A percentile compares a stretch with the other conserved stretches of the same genome.
Conservation (phyloP, 1,140 invertebrate species). For the Bombus ignitus region DNA sequence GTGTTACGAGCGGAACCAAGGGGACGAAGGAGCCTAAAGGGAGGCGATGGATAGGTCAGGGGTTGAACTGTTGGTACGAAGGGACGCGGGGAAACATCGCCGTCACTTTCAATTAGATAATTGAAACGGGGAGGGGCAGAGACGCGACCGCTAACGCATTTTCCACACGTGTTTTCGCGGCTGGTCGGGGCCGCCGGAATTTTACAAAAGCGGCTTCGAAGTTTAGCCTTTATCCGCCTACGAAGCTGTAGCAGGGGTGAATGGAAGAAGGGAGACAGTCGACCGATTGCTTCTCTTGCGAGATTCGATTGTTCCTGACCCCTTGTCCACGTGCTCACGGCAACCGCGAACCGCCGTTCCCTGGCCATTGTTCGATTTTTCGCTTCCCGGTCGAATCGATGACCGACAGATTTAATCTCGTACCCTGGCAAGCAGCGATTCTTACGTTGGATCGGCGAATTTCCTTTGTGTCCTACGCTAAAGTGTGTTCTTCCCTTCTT, state of each 20-base stretch:
- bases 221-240: conserved; percentile 27
- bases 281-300: conserved; percentile 36
- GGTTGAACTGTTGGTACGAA: background rate
- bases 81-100: conserved; percentile 1
- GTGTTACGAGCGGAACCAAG: conserved; percentile 15
- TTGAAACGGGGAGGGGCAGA: conserved; percentile 68
- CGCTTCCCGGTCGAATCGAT: background rate
- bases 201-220: conserved; percentile 68
- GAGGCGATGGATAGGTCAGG: conserved; percentile 15
- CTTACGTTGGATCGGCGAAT: background rate
- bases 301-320: conserved; percentile 52
- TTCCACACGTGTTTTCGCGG: conserved; percentile 63
- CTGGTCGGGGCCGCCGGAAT: conserved; percentile 61
- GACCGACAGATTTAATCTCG: conserved; percentile 40
- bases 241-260: background rate
- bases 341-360: conserved; percentile 14
- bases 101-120: conserved; percentile 77
- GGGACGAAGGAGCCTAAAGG: conserved; percentile 19
- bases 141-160: conserved; percentile 44
- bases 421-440: background rate
- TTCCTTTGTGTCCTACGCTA: conserved; percentile 33
- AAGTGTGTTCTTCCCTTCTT: background rate
- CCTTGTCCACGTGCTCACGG: conserved; percentile 12
- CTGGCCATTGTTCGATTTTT: conserved; percentile 36
- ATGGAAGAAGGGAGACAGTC: background rate